A percentile compares a stretch with the other conserved stretches of the same genome.
Conservation (phyloP, 2,797 vertebrate species). For the Eulemur rubriventer region DNA sequence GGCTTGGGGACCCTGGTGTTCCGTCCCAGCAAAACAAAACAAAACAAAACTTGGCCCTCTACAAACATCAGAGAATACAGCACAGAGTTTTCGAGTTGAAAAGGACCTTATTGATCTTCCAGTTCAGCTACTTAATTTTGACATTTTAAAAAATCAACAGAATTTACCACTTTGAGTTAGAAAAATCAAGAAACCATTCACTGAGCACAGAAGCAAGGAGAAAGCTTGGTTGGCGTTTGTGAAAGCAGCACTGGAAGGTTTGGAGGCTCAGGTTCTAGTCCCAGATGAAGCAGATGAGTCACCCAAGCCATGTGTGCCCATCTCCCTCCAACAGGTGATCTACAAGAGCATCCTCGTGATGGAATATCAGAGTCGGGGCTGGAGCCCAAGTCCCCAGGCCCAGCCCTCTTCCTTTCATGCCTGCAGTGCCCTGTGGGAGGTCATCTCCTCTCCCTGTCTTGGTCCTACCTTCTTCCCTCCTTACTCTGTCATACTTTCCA, state of each 20-base stretch:
- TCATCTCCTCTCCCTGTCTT: neutral
- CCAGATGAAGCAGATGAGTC: neutral
- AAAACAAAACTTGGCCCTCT: neutral
- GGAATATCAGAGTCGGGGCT: neutral
- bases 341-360: neutral
- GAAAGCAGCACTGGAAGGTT: neutral
- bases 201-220: neutral
- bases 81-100: slow-evolving; percentile 28
- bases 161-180: slow-evolving; percentile 45
- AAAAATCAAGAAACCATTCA: slow-evolving; percentile 46
- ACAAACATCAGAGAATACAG: neutral
- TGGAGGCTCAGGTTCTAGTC: neutral
- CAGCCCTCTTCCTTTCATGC: neutral
- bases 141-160: slow-evolving; percentile 60
- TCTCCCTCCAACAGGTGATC: neutral
- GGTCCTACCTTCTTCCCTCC: neutral
- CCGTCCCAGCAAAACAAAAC: neutral
- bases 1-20: neutral
- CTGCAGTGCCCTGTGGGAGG: neutral
- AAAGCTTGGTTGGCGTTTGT: neutral
- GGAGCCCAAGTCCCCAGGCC: neutral
- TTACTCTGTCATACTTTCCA: neutral
- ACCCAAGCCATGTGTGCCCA: neutral
- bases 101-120: slow-evolving; percentile 41
- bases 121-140: slow-evolving; percentile 48